Evolutionary conservation across 2,113 vertebrate species (phyloP).

Genomic region (Oreocharis arfaki): DNA sequence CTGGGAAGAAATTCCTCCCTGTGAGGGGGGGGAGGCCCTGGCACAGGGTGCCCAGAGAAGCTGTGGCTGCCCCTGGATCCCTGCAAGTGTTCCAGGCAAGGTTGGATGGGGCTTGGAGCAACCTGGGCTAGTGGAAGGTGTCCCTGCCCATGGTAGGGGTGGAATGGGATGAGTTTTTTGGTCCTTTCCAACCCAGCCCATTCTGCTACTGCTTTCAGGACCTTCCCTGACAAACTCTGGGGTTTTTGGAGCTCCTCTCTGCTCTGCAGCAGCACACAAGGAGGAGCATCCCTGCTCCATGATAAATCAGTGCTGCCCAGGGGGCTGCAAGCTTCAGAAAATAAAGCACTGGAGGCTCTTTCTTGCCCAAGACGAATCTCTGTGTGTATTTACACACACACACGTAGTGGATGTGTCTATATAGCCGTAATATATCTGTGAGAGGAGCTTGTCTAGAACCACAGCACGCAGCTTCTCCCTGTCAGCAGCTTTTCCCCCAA

Average conservation of each 20-base stretch:
- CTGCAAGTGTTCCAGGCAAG: rapidly evolving
- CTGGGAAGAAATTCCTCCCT: neutral
- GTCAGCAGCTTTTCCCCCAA: neutral
- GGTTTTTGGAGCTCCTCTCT: neutral
- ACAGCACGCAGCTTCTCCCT: neutral
- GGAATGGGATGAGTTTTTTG: neutral
- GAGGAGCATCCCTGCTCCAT: neutral
- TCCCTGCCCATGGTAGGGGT: neutral
- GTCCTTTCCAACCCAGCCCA: neutral
- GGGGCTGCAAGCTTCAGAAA: neutral
- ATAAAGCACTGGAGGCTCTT: neutral
- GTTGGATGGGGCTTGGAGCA: neutral
- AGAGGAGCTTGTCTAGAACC: neutral
- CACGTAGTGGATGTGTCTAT: neutral
- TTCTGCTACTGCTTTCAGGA: neutral
- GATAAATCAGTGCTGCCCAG: neutral
- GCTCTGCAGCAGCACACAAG: neutral
- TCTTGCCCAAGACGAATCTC: neutral
- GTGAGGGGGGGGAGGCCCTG: neutral
- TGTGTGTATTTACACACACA: neutral
- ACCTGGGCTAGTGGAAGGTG: rapidly evolving
- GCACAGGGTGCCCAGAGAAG: neutral
- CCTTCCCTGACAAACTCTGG: neutral
- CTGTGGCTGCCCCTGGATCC: neutral
- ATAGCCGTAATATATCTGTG: neutral